A percentile compares a stretch with the other conserved stretches of the same genome.
Conservation (phyloP, 2,113 vertebrate species). For the Planiliza haematocheilus region DNA sequence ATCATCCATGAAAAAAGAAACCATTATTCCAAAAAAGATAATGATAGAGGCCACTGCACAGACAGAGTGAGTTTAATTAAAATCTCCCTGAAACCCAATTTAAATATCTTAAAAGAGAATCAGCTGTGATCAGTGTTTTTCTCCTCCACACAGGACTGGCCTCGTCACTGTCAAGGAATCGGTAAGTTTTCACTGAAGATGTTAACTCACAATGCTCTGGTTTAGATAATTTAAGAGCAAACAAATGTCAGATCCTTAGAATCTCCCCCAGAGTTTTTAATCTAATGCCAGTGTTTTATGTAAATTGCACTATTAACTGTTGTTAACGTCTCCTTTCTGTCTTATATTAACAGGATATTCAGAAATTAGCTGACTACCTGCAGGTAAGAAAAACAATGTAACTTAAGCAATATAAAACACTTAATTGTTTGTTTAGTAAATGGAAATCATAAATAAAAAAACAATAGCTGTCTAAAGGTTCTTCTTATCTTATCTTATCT, state of each 20-base stretch:
- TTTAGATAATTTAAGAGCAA: background rate
- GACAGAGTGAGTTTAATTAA: slow-evolving; percentile 78
- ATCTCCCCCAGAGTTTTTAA: background rate
- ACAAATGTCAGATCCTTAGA: background rate
- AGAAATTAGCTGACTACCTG: slow-evolving; percentile 77
- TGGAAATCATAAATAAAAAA: too few species aligned
- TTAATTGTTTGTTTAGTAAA: background rate
- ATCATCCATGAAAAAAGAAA: slow-evolving; percentile 28
- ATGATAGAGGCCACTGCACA: slow-evolving; percentile 66
- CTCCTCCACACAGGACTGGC: slow-evolving; percentile 71
- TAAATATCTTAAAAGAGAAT: background rate
- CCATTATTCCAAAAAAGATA: slow-evolving; percentile 37
- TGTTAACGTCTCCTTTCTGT: slow-evolving; percentile 30
- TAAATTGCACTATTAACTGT: background rate
- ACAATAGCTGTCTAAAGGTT: too few species aligned
- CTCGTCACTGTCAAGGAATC: slow-evolving; percentile 76
- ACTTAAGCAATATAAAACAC: background rate
- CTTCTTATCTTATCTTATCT: too few species aligned
- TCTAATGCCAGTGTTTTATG: background rate
- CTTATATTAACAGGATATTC: slow-evolving; percentile 73
- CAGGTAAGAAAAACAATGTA: slow-evolving; percentile 70
- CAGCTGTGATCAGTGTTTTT: background rate
- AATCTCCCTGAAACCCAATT: background rate
- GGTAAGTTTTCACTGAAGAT: slow-evolving; percentile 67
- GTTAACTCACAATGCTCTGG: background rate